Evolutionary conservation across 2,113 vertebrate species (phyloP).

Genomic region (Pseudorhombus dupliciocellatus): DNA sequence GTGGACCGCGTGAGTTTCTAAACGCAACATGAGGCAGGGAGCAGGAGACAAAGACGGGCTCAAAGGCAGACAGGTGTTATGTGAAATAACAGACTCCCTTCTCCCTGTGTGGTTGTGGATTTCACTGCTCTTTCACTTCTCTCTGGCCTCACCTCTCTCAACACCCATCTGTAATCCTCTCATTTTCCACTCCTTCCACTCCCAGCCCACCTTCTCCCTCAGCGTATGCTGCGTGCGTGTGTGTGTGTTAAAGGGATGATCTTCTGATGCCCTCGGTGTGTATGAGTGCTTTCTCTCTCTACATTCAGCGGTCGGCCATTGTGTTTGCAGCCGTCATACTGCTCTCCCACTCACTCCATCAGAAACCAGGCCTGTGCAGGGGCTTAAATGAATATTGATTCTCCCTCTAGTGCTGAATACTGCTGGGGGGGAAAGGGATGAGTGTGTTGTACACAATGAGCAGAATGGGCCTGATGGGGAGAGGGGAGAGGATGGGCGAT

Average conservation of each 20-base stretch:
- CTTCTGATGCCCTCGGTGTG: conserved; percentile 72
- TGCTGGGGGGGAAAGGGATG: conserved; percentile 41
- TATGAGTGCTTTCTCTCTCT: conserved; percentile 66
- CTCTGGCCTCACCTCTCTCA: conserved; percentile 70
- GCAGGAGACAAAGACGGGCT: conserved; percentile 54
- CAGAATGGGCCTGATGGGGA: conserved; percentile 68
- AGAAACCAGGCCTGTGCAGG: conserved; percentile 70
- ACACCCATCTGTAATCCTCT: conserved; percentile 70
- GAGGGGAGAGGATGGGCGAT: conserved; percentile 67
- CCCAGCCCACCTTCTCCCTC: conserved; percentile 58
- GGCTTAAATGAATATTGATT: conserved; percentile 81
- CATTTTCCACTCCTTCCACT: conserved; percentile 57
- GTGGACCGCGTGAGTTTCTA: conserved; percentile 42
- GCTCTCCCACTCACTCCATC: conserved; percentile 78
- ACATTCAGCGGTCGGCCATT: conserved; percentile 63
- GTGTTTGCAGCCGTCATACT: conserved; percentile 70
- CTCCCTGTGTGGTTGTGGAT: conserved; percentile 71
- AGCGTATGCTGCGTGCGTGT: not conserved
- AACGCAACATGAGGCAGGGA: conserved; percentile 39
- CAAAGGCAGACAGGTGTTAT: conserved; percentile 67
- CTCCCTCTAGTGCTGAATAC: conserved; percentile 75
- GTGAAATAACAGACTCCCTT: conserved; percentile 77
- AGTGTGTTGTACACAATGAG: conserved; percentile 60
- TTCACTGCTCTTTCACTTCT: conserved; percentile 69
- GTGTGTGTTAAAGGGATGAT: conserved; percentile 69